Conservation (phyloP, 2,797 vertebrate species). For the Xenentodon cancila region DNA sequence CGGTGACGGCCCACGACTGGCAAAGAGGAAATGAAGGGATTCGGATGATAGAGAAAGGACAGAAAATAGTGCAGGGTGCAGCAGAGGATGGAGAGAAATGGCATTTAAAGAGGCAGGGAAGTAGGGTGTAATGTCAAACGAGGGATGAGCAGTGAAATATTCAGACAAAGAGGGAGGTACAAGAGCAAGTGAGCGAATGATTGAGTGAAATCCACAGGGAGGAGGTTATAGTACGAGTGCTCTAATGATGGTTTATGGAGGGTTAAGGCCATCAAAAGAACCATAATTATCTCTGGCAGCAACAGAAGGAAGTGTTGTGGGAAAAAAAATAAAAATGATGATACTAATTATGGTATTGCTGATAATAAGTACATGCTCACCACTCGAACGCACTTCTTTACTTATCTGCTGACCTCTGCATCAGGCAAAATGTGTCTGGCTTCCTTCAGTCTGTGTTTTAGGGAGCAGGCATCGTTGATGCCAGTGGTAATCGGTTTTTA, state of each 20-base stretch:
- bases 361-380: conserved; percentile 34
- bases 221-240: conserved; percentile 20
- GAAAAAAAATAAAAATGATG: conserved; percentile 19
- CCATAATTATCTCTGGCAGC: conserved; percentile 69
- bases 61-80: conserved; percentile 22
- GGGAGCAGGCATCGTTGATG: conserved; percentile 8
- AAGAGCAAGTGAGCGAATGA: conserved; percentile 11
- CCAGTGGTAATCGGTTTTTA: conserved; percentile 23
- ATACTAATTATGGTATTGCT: conserved; percentile 49
- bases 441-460: background rate
- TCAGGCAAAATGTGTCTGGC: conserved; percentile 11
- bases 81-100: conserved; percentile 7
- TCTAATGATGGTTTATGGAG: conserved; percentile 60
- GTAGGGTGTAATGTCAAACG: conserved; percentile 17
- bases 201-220: conserved; percentile 23
- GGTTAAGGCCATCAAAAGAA: conserved; percentile 62
- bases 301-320: conserved; percentile 34
- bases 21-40: conserved; percentile 45
- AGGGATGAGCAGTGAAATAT: conserved; percentile 28
- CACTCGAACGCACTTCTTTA: conserved; percentile 20
- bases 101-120: conserved; percentile 29
- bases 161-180: conserved; percentile 10
- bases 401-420: conserved; percentile 25
- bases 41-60: conserved; percentile 43
- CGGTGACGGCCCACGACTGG: conserved; percentile 50